Percentiles rank a stretch among this genome's conserved stretches.
phyloP scores from a whole-genome alignment of 2,113 vertebrate genomes.

The Nicator chloris region DNA sequence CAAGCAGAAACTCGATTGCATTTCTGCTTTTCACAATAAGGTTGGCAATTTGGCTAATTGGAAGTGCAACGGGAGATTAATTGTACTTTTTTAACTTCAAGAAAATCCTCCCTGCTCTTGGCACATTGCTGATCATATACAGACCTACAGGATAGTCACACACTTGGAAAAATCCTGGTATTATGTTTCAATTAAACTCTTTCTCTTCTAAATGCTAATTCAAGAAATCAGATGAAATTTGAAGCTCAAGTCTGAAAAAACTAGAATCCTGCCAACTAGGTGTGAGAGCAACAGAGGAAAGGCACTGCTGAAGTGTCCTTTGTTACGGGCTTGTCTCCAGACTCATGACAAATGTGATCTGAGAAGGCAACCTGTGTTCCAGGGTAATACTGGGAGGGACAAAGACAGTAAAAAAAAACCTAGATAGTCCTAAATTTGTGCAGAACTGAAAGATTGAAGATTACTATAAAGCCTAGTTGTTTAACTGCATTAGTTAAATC shows the following conservation, averaged over 20 bases:
- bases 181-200: conserved; percentile 46
- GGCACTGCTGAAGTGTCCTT: not conserved
- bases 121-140: conserved; percentile 2
- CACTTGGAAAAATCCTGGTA: not conserved
- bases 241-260: not conserved
- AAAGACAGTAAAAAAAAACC: not conserved
- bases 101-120: conserved; percentile 57
- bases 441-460: not conserved
- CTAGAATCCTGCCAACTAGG: not conserved
- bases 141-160: not conserved
- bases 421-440: not conserved
- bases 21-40: conserved; percentile 72
- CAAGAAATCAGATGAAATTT: not conserved
- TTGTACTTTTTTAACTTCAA: conserved; percentile 69
- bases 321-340: not conserved
- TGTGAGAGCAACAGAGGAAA: not conserved
- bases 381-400: not conserved
- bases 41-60: conserved; percentile 78
- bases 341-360: not conserved
- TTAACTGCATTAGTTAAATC: conserved; percentile 28
- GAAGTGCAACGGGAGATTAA: conserved; percentile 75
- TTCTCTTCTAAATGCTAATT: conserved; percentile 38
- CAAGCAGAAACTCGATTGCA: conserved; percentile 70
- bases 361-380: not conserved
- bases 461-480: not conserved